These are phyloP conservation scores for Trigoniulus corallinus DNA, from an alignment of 1,140 invertebrate species.

Conservation along the genomic window DNA sequence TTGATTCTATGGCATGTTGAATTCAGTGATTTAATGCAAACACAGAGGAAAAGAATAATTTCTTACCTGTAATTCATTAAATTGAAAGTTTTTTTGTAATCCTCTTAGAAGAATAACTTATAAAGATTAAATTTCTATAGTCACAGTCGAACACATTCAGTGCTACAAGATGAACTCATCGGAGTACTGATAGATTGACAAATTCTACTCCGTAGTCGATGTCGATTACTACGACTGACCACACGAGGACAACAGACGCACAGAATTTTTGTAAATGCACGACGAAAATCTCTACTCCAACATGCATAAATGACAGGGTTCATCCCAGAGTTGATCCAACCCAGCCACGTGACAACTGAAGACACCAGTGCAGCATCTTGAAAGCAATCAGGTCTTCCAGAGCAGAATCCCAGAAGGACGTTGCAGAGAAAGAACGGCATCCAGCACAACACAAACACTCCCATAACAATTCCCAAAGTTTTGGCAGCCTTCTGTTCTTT, in stretches of 20 bases:
- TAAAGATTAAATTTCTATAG: no score
- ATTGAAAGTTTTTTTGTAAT: no score
- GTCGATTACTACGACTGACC: neutral
- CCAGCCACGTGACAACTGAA: conserved; percentile 91
- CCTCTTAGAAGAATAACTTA: no score
- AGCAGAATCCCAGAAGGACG: conserved; percentile 74
- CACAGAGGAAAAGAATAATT: no score
- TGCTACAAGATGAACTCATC: conserved; percentile 3
- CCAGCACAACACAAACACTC: conserved; percentile 97
- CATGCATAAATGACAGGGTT: conserved; percentile 95
- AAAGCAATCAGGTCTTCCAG: conserved; percentile 55
- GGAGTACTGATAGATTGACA: neutral
- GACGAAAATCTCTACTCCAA: conserved; percentile 75
- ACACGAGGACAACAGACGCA: conserved; percentile 7
- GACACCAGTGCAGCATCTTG: conserved; percentile 76
- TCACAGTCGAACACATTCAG: conserved; percentile 7
- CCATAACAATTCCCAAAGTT: conserved; percentile 46
- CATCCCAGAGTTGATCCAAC: conserved; percentile 97
- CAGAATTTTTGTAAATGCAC: conserved; percentile 13
- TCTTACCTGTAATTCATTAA: no score
- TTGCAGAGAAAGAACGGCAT: conserved; percentile 97
- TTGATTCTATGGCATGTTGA: no score
- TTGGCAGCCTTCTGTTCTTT: conserved; percentile 38
- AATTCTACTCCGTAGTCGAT: neutral
- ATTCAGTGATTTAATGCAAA: no score